A percentile compares a stretch with the other conserved stretches of the same genome.
Evolutionary conservation across 2,888 invertebrate genomes (phyloP).

Genomic region (Drosophila picticornis): DNA sequence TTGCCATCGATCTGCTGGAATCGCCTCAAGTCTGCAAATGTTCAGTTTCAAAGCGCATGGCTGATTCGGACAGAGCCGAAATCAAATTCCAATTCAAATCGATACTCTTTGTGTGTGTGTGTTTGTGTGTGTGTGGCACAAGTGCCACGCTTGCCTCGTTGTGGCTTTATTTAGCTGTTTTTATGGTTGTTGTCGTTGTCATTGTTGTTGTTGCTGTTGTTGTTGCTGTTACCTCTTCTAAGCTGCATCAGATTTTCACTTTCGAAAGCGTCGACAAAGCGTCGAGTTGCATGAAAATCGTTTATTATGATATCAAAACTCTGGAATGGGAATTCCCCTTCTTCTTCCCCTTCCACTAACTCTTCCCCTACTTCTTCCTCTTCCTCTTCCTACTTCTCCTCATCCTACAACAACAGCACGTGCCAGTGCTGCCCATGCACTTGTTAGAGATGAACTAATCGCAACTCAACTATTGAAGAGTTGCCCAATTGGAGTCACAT

Average conservation of each 20-base stretch:
- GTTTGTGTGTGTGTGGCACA: slow-evolving; percentile 4
- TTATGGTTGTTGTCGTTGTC: background rate
- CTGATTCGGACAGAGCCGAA: slow-evolving; percentile 13
- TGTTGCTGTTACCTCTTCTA: slow-evolving; percentile 4
- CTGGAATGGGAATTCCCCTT: background rate
- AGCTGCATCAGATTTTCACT: slow-evolving; percentile 42
- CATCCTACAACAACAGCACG: background rate
- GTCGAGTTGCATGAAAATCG: slow-evolving; percentile 22
- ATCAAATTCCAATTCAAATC: slow-evolving; percentile 2
- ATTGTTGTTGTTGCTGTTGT: background rate
- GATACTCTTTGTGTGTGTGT: background rate
- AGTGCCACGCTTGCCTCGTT: slow-evolving; percentile 1
- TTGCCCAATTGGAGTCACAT: too few species aligned
- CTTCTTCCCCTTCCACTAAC: too few species aligned
- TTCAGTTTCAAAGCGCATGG: slow-evolving; percentile 14
- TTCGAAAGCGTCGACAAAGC: slow-evolving; percentile 31
- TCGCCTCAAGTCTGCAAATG: background rate
- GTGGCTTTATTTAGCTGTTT: background rate
- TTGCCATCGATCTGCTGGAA: background rate
- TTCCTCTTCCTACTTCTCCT: background rate
- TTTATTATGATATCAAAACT: slow-evolving; percentile 38
- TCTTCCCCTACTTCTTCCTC: background rate
- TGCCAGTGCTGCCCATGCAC: background rate
- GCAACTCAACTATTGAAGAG: background rate
- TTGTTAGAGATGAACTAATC: background rate